These are phyloP conservation scores for Okamejei kenojei DNA, from an alignment of 2,797 vertebrate genomes.

Conservation along the genomic window DNA sequence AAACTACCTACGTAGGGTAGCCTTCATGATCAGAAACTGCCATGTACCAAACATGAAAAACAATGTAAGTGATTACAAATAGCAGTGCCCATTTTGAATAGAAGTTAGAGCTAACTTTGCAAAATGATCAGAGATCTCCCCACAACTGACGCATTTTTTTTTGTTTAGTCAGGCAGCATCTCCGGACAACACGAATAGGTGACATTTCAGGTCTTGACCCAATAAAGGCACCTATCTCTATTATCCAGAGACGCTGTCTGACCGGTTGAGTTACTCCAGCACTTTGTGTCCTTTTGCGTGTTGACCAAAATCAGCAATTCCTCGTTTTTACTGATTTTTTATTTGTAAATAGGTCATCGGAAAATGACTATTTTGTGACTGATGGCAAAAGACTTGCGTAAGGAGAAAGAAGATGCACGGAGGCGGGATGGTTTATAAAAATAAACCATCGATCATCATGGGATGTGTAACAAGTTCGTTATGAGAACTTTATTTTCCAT, in stretches of 20 bases:
- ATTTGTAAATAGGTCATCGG: not conserved
- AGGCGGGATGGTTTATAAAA: conserved; percentile 3
- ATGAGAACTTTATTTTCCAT: conserved; percentile 24
- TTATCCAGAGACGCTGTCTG: too few species aligned
- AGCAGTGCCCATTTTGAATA: not conserved
- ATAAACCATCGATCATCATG: not conserved
- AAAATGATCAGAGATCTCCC: not conserved
- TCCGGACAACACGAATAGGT: too few species aligned
- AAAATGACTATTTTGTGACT: not conserved
- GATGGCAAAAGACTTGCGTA: not conserved
- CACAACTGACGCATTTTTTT: not conserved
- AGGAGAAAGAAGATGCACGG: not conserved
- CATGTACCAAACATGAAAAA: not conserved
- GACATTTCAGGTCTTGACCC: too few species aligned
- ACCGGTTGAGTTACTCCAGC: too few species aligned
- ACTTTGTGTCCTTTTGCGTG: too few species aligned
- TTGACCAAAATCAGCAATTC: too few species aligned
- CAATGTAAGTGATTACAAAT: not conserved
- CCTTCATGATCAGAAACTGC: not conserved
- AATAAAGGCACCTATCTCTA: too few species aligned
- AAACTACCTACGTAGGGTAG: not conserved
- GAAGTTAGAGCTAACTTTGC: not conserved
- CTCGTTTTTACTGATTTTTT: not conserved
- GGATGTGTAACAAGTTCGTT: not conserved
- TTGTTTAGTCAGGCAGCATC: not conserved